phyloP scores from a whole-genome alignment of 2,888 invertebrate species.

The Bombyx huttoni region DNA sequence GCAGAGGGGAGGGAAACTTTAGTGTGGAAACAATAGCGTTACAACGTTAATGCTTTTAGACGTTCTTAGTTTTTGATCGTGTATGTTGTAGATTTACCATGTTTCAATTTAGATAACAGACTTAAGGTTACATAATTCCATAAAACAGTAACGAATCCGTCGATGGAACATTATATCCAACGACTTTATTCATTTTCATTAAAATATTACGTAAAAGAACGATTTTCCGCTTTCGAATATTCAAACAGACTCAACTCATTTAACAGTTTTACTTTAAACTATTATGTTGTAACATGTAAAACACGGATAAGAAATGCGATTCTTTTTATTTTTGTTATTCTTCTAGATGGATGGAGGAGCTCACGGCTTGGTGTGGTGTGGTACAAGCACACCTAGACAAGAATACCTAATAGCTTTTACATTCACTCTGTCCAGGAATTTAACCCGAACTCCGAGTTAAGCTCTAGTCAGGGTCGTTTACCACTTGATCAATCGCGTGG shows the following conservation, averaged over 20 bases:
- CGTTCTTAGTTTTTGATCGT: background rate
- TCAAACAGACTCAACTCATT: slow-evolving; percentile 6
- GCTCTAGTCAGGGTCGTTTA: too few species aligned
- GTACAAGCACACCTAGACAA: too few species aligned
- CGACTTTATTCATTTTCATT: slow-evolving; percentile 4
- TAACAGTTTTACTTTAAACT: slow-evolving; percentile 4
- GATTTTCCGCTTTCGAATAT: slow-evolving; percentile 16
- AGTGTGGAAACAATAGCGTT: slow-evolving; percentile 5
- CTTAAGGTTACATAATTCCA: background rate
- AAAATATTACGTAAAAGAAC: slow-evolving; percentile 12
- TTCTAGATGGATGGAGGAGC: too few species aligned
- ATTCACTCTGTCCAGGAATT: too few species aligned
- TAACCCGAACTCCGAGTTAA: too few species aligned
- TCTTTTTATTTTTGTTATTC: too few species aligned
- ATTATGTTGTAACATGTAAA: background rate
- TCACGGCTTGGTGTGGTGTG: too few species aligned
- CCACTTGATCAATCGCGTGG: too few species aligned
- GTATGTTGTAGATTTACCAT: background rate
- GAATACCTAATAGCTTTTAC: too few species aligned
- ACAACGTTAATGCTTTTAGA: background rate
- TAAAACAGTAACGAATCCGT: background rate
- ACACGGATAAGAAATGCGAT: background rate
- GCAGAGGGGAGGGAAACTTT: background rate
- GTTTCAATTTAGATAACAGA: too few species aligned
- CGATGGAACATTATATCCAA: background rate